A percentile compares a stretch with the other conserved stretches of the same genome.
phyloP scores from a whole-genome alignment of 1,140 invertebrate genomes.

The Meteorus sp. region DNA sequence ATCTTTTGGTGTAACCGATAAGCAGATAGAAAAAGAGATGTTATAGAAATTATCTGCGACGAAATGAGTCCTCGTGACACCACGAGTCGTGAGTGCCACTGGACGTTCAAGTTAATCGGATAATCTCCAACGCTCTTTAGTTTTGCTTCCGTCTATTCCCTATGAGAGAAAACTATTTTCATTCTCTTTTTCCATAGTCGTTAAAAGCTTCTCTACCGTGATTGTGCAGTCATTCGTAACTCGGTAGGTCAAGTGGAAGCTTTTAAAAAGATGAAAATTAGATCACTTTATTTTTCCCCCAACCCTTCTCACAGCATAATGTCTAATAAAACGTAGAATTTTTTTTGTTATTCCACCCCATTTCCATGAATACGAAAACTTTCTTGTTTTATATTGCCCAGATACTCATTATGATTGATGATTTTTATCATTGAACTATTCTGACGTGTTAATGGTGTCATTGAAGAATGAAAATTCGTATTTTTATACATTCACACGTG shows the following conservation, averaged over 20 bases:
- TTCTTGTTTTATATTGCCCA: background rate
- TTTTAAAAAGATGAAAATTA: slow-evolving; percentile 24
- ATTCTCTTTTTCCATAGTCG: slow-evolving; percentile 14
- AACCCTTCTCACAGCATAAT: slow-evolving; percentile 1
- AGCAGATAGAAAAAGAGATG: too few species aligned
- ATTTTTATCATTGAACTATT: slow-evolving; percentile 1
- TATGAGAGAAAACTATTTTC: slow-evolving; percentile 12
- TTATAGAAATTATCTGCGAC: background rate
- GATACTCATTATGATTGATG: background rate
- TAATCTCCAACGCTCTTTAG: slow-evolving; percentile 18
- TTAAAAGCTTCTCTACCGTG: background rate
- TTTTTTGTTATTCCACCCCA: too few species aligned
- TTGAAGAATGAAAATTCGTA: background rate
- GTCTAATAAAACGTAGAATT: background rate
- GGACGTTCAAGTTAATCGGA: slow-evolving; percentile 17
- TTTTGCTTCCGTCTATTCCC: background rate
- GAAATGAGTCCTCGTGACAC: slow-evolving; percentile 4
- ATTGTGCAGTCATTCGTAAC: background rate
- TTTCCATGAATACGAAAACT: background rate
- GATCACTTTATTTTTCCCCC: too few species aligned
- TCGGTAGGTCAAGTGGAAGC: slow-evolving; percentile 4
- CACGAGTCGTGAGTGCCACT: slow-evolving; percentile 23
- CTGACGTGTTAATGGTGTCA: background rate
- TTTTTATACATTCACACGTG: background rate
- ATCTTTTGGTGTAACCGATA: too few species aligned